Conservation (phyloP, 1,140 invertebrate genomes). For the Caerostris extrusa region DNA sequence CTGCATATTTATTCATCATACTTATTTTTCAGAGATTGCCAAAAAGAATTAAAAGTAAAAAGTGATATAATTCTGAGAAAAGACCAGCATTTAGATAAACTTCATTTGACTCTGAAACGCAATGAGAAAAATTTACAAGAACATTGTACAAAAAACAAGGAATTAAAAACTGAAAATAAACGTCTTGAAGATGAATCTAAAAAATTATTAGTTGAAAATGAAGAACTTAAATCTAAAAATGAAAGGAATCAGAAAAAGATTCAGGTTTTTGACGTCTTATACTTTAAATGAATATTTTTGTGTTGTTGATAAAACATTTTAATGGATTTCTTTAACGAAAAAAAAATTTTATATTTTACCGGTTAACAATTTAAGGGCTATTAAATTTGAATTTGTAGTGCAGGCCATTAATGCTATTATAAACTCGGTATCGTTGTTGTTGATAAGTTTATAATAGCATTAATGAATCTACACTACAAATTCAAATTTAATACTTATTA, state of each 20-base stretch:
- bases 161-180: constrained; percentile 43
- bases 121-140: constrained; percentile 41
- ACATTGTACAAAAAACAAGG: background rate
- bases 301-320: background rate
- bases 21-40: constrained; percentile 29
- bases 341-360: background rate
- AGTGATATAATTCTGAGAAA: constrained; percentile 51
- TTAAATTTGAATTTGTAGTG: no score
- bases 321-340: background rate
- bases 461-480: no score
- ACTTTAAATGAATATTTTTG: background rate
- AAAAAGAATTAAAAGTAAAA: constrained; percentile 49
- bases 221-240: constrained; percentile 55
- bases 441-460: no score
- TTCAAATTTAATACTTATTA: no score
- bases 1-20: background rate
- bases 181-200: constrained; percentile 51
- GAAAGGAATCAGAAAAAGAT: constrained; percentile 16
- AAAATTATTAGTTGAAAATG: constrained; percentile 31
- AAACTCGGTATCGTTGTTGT: no score
- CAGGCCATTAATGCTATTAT: no score
- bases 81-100: constrained; percentile 56
- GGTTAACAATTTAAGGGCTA: no score
- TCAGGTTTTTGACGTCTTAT: constrained; percentile 15
- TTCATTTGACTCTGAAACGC: background rate